A percentile compares a stretch with the other conserved stretches of the same genome.
phyloP scores from a whole-genome alignment of 2,797 vertebrate species.

The Myoxocephalus aenaeus region DNA sequence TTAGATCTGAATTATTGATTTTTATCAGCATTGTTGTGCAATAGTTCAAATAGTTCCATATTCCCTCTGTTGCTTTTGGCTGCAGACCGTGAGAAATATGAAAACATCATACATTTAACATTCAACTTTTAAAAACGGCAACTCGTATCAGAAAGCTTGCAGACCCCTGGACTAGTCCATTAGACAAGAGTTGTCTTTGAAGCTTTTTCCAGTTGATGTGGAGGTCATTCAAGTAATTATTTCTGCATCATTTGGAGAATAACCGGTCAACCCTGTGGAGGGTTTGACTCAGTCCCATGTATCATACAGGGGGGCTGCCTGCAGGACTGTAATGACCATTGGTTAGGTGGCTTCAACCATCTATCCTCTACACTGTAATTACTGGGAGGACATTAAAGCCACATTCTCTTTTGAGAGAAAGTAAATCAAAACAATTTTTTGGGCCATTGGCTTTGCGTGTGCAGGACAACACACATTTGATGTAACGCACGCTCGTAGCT shows the following conservation, averaged over 20 bases:
- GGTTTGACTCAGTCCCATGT: slow-evolving; percentile 19
- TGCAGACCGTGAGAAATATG: no score
- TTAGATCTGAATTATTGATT: slow-evolving; percentile 23
- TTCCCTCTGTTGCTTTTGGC: no score
- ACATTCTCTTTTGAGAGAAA: slow-evolving; percentile 36
- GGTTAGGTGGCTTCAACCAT: slow-evolving; percentile 50
- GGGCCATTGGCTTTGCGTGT: slow-evolving; percentile 24
- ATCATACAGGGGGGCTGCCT: slow-evolving; percentile 35
- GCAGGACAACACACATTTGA: slow-evolving; percentile 24
- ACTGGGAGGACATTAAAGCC: slow-evolving; percentile 56
- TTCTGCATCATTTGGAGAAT: not conserved
- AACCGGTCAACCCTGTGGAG: slow-evolving; percentile 7
- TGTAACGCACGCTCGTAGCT: not conserved
- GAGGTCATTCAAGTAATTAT: slow-evolving; percentile 11
- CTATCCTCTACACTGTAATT: slow-evolving; percentile 52
- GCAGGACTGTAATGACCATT: slow-evolving; percentile 56
- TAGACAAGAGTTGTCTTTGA: not conserved
- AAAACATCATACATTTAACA: no score
- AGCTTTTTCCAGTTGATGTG: not conserved
- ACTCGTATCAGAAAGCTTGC: not conserved
- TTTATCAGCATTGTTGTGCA: slow-evolving; percentile 29
- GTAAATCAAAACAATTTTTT: slow-evolving; percentile 35
- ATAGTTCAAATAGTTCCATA: slow-evolving; percentile 12
- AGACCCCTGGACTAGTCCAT: not conserved
- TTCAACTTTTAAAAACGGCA: not conserved